Conservation (phyloP, 2,888 invertebrate genomes). For the Acleris literana region DNA sequence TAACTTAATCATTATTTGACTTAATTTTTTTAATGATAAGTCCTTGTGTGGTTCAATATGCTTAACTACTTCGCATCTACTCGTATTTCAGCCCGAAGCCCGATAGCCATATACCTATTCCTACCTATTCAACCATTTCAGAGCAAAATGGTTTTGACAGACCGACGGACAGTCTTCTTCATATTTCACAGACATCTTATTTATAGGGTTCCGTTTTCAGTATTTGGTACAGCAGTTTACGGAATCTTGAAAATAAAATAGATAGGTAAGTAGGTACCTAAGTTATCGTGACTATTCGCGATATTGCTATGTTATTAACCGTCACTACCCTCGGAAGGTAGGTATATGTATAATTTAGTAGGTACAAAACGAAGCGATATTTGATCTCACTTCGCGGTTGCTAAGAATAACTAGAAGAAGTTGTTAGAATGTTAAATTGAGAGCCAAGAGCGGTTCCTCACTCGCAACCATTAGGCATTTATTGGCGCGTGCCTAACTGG, state of each 20-base stretch:
- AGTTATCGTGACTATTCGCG: neutral
- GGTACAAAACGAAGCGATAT: neutral
- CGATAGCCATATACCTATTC: no score
- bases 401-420: neutral
- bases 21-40: no score
- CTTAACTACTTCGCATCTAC: no score
- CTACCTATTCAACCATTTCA: no score
- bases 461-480: conserved; percentile 37
- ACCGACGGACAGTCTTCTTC: no score
- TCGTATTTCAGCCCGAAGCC: no score
- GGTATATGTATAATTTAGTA: neutral
- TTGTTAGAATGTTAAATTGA: conserved; percentile 32
- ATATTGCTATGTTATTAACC: neutral
- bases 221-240: neutral
- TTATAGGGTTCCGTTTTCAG: no score
- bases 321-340: neutral
- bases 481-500: conserved; percentile 55
- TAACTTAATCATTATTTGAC: no score
- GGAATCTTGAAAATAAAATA: neutral
- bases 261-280: no score
- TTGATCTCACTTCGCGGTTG: neutral
- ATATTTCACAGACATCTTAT: no score
- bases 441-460: conserved; percentile 25
- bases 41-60: no score
- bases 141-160: no score